Base-by-base conservation (phyloP, 2,113 vertebrate species). In the Protomyctophum bolini region DNA sequence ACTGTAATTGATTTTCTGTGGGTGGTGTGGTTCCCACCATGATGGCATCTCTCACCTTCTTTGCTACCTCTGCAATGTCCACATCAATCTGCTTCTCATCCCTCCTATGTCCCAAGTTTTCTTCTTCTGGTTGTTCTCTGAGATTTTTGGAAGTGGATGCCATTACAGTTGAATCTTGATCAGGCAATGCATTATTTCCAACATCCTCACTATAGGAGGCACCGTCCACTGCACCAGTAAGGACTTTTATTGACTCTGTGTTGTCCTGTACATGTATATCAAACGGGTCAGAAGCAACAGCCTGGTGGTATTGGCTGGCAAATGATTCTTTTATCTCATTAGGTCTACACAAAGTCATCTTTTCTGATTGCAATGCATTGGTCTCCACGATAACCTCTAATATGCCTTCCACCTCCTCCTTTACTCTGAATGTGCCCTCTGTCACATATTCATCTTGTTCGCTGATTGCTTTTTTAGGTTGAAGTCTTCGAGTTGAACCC, bases 401-500 rank as follows among this genome's bases (percentile, higher is more conserved):
- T 12, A 1, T 10, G 6, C 12, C 51, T 10, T 54, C 51, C 28
- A 41, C 29, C 45, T 60, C 29, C 33, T 2, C 2, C 3, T 60
- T 45, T 11, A 29, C 58, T 45, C 6, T n/a, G 11, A 60, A 10
- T 7, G 6, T 47, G 10, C 8, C 6, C 12, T 62, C 59, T 48
- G 41, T 47, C 14, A 11, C 10, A 1, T 62, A 2, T 33, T 33
- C 59, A 46, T 62, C 45, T 15, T 46, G 9, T 47, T 21, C 33
- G 41, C 15, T 68, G 41, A 11, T 65, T 21, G 48, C 50, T 29
- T 41, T 6, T 41, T 41, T 41, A 41, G 33, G 33, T 41, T 41
- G 33, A 41, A 41, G 33, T 3, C 33, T 41, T 14, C 56, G 70
- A 15, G 11, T 69, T 51, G 55, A 68, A 6, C 71, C 63, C n/a